Conservation (phyloP, 2,888 invertebrate genomes). For the Ochropacha duplaris region DNA sequence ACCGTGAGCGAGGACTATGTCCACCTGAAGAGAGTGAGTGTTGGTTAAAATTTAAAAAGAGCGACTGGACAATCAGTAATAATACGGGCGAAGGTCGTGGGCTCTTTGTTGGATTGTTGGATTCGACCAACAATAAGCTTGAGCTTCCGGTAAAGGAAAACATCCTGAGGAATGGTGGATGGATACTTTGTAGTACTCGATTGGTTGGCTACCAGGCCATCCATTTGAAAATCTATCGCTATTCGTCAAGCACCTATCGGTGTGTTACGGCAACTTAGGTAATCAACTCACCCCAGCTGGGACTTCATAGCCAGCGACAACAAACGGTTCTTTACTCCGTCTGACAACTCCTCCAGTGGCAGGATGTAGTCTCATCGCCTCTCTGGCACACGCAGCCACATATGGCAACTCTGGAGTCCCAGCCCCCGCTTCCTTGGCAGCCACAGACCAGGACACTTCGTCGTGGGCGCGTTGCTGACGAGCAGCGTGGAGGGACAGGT, state of each 20-base stretch:
- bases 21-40: conserved; percentile 50
- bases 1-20: conserved; percentile 73
- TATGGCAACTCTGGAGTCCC: conserved; percentile 52
- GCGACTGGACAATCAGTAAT: too few species aligned
- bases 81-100: too few species aligned
- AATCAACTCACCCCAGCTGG: conserved; percentile 66
- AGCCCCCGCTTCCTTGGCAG: conserved; percentile 52
- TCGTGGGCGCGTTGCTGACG: conserved; percentile 72
- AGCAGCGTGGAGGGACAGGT: conserved; percentile 71
- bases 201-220: too few species aligned
- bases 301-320: conserved; percentile 66
- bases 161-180: too few species aligned
- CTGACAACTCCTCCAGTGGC: conserved; percentile 71
- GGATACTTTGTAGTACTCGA: too few species aligned
- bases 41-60: neutral
- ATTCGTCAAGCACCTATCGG: too few species aligned
- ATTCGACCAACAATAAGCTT: too few species aligned
- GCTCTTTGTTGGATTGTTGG: too few species aligned
- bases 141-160: too few species aligned
- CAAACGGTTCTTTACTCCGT: conserved; percentile 50
- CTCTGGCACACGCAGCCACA: conserved; percentile 57
- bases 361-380: conserved; percentile 69
- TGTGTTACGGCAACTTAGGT: too few species aligned
- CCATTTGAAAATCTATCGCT: too few species aligned
- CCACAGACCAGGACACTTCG: conserved; percentile 63